Base-by-base conservation (phyloP, 2,888 invertebrate genomes). In the Nemoura dubitans region DNA sequence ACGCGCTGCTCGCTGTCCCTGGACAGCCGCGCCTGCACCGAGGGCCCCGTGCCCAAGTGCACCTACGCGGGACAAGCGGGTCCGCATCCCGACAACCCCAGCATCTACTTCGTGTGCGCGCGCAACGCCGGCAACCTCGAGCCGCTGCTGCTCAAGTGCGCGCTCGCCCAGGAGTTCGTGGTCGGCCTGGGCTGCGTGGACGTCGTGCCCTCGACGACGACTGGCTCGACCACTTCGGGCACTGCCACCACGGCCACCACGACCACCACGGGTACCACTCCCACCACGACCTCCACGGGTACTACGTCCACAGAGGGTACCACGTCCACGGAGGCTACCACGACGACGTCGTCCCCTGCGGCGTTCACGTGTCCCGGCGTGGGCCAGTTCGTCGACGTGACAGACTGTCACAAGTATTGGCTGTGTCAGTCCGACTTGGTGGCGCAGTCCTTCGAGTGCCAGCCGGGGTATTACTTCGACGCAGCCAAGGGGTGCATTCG, bases 61-160 rank as follows among this genome's bases (percentile, higher is more conserved):
- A 10, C 7, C 10, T 5, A 6, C 30, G 16, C 30, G 6, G 81
- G 81, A 16, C 16, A 81, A 14, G n/a, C 6, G 29, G 81, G 81
- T 1, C 30, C 81, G 14, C 29, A 30, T 29, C 29, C 16, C 0
- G 81, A 81, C 3, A 81, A 81, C n/a, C 81, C 81, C 29, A 81
- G 29, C 81, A 81, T 81, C 29, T 81, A 30, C 81, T 81, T 5
- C n/a, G n/a, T 81, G 29, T 81, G 81, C 30, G 28, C 6, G 2
- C 7, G n/a, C 14, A 81, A 26, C 21, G 21, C 10, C 16, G 59
- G 59, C 59, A 21, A 1, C 16, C 21, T 59, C 16, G 10, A 7
- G 59, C 59, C 59, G 6, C 14, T 3, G 59, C 59, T 59, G 59
- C 14, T 16, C 59, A 59, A 59, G 59, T 59, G 59, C 59, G 16